Base-by-base conservation (phyloP, 2,113 vertebrate species). In the Mastomys natalensis region DNA sequence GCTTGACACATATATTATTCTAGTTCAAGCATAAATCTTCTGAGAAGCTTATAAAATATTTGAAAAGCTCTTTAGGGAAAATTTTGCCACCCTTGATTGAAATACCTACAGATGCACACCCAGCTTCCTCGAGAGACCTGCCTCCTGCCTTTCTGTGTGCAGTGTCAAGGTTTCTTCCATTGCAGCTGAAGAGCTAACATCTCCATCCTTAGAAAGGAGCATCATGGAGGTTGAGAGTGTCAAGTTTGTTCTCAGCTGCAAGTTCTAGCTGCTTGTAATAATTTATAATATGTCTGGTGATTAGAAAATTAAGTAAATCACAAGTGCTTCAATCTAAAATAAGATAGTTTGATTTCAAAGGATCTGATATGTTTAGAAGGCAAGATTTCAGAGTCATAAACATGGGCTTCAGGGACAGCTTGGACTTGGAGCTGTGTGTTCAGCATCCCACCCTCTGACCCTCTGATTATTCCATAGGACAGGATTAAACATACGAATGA, bases 1-100 rank as follows among this genome's bases (percentile, higher is more conserved):
- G 29, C 62, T 60, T 97, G 93, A 80, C 86, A 72, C 48, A 94
- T 89, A 95, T 96, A 94, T 87, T 89, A 92, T 89, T 86, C 53
- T 73, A 87, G 31, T 70, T 87, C 73, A 95, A 94, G 73, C 64
- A 77, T 78, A 96, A 94, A 92, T 93, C 76, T 92, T 66, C 76
- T 96, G 66, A 96, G 87, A 91, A 64, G 51, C 90, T 95, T 87
- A 89, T 70, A 86, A 74, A 72, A 37, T 8, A 34, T 74, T 7
- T 51, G 19, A 62, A 93, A 70, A 68, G 60, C 55, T 95, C 90
- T 89, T 94, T 84, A 72, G 95, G 82, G 87, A 87, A 73, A 64
- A 53, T 89, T 91, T 74, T 0, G 7, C 66, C 88, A 60, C 26
- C 37, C 48, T 93, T 55, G 93, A 78, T 60, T 72, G 76, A 90